phyloP scores from a whole-genome alignment of 1,140 invertebrate species.

The Aethina tumida region DNA sequence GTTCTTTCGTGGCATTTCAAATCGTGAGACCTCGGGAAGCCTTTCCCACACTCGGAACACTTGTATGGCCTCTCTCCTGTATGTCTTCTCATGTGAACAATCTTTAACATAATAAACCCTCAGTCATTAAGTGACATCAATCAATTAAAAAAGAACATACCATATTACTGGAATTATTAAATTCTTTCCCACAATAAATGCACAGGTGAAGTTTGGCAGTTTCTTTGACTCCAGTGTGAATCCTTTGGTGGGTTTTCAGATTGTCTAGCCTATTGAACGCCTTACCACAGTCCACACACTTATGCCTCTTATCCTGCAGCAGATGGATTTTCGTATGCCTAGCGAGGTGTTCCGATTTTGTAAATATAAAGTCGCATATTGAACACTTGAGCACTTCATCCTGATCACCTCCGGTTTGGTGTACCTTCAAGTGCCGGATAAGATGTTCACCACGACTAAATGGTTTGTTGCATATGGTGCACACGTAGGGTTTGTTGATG shows the following conservation, averaged over 20 bases:
- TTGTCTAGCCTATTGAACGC: constrained; percentile 37
- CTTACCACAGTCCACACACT: constrained; percentile 40
- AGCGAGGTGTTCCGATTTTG: constrained; percentile 31
- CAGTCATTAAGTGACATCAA: not conserved
- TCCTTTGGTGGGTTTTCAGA: constrained; percentile 38
- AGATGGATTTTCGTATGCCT: constrained; percentile 34
- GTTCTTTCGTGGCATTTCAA: constrained; percentile 48
- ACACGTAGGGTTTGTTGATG: constrained; percentile 53
- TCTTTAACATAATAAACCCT: constrained; percentile 22
- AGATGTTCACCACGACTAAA: constrained; percentile 35
- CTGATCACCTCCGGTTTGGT: constrained; percentile 22
- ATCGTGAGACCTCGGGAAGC: constrained; percentile 52
- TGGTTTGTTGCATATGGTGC: constrained; percentile 44
- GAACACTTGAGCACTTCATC: constrained; percentile 31
- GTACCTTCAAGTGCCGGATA: constrained; percentile 38
- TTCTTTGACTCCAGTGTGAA: constrained; percentile 37
- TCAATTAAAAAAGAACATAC: constrained; percentile 18
- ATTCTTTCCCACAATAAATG: constrained; percentile 40
- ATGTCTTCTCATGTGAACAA: constrained; percentile 48
- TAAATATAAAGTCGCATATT: constrained; percentile 31
- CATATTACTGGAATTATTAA: constrained; percentile 36
- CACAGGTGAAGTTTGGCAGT: constrained; percentile 35
- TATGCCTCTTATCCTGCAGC: constrained; percentile 34
- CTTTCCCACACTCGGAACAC: constrained; percentile 52
- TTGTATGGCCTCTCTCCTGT: constrained; percentile 47